These are phyloP conservation scores for Machaerirhynchus nigripectus DNA, from an alignment of 2,113 vertebrate genomes.

Conservation along the genomic window DNA sequence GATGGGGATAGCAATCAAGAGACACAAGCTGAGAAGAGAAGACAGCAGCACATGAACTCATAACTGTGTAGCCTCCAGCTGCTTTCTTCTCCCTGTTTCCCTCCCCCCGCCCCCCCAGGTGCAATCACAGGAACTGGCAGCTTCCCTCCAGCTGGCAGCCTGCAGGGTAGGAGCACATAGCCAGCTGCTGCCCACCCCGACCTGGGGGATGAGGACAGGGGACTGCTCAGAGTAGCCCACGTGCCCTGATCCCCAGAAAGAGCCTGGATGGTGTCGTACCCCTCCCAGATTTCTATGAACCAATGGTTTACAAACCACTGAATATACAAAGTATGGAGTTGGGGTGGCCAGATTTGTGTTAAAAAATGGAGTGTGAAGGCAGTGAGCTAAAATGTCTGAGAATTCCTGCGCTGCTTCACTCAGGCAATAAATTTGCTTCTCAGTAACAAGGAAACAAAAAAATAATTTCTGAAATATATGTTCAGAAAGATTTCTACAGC, in stretches of 20 bases:
- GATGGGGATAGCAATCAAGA: background rate
- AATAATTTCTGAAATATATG: background rate
- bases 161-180: background rate
- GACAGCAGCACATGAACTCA: background rate
- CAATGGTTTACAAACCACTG: background rate
- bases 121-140: background rate
- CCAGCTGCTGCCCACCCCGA: fast-evolving
- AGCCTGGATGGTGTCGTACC: background rate
- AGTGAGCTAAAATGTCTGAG: background rate
- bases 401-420: background rate
- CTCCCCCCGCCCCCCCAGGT: background rate
- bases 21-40: background rate
- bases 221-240: background rate
- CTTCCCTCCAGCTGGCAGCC: background rate
- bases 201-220: fast-evolving
- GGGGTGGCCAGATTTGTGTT: background rate
- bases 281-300: background rate
- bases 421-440: background rate
- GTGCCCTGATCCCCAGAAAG: background rate
- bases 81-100: background rate
- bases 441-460: background rate
- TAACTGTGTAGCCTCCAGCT: background rate
- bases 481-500: background rate
- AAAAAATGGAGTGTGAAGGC: background rate
- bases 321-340: background rate